Base-by-base conservation (phyloP, 1,140 invertebrate genomes). In the Carcinoscorpius rotundicauda region DNA sequence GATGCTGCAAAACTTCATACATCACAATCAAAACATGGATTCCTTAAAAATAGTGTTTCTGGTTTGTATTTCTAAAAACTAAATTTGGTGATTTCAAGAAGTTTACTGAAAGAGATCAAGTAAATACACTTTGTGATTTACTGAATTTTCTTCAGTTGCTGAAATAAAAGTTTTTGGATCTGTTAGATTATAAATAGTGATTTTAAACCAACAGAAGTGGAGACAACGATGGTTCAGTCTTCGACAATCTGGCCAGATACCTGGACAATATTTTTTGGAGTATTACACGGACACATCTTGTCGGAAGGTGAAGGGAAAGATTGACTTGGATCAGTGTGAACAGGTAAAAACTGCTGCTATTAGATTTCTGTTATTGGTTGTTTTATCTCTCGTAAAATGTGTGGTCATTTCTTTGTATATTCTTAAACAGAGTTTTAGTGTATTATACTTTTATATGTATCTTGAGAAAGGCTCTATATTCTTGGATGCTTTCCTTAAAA, bases 271-370 rank as follows among this genome's bases (percentile, higher is more conserved):
- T 81, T 87, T 91, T 73, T 80, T 97, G 65, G 91, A 93, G 74
- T 97, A 97, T 78, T 97, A 91, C 77, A 87, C 88, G 8, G 92
- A 97, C 76, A 84, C 86, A 73, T 84, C 86, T 71, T 88, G 88
- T 74, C 83, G 86, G 70, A 91, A 91, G 74, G 78, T 89, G 62
- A 96, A 96, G 78, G 93, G 93, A 67, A 83, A 85, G 67, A 95
- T 97, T 67, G 88, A 96, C 82, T 82, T 97, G 69, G 91, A 95
- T 82, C 87, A 94, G 75, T 96, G 93, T 79, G 91, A 95, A 79
- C 91, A 96, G 82, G 93, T 91, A 79, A 73, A 70, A 29, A 6
- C 51, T 29, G 49, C 5, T 11, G 29, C 4, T 49, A 11, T 62
- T 62, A 52, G 29, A 29, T 29, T 29, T 29, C 0, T 29, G 9